Conservation (phyloP, 2,113 vertebrate genomes). For the Thryonomys swinderianus region DNA sequence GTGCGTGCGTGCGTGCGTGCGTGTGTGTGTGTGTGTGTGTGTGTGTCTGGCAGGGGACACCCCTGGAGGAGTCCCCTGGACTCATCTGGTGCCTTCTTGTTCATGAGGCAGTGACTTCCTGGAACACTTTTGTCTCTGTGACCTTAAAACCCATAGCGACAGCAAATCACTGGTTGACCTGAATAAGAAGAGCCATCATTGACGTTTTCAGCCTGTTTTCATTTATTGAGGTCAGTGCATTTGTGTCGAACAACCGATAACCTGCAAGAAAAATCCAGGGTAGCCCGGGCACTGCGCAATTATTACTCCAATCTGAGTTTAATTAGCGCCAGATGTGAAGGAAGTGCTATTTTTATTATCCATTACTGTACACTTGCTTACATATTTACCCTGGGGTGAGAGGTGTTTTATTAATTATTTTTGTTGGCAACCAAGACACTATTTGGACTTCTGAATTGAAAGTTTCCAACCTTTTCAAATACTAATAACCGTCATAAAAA, state of each 20-base stretch:
- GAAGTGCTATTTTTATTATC: conserved; percentile 85
- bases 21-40: too few relatives aligned
- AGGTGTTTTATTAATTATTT: conserved; percentile 80
- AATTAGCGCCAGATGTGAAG: conserved; percentile 87
- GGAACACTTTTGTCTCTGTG: conserved; percentile 36
- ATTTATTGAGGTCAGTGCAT: conserved; percentile 84
- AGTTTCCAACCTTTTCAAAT: conserved; percentile 57
- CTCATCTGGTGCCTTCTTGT: conserved; percentile 19
- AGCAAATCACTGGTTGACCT: conserved; percentile 84
- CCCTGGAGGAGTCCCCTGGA: background rate
- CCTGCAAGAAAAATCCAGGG: conserved; percentile 81
- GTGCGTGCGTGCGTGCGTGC: background rate
- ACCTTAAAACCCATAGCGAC: conserved; percentile 65
- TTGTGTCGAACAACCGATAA: conserved; percentile 83
- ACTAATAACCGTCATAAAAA: conserved; percentile 45
- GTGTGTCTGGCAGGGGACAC: background rate
- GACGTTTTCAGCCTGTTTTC: conserved; percentile 78
- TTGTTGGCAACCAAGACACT: conserved; percentile 68
- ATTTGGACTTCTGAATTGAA: conserved; percentile 71
- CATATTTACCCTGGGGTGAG: conserved; percentile 81
- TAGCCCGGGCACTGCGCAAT: conserved; percentile 87
- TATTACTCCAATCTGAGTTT: conserved; percentile 90
- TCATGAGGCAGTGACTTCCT: conserved; percentile 37
- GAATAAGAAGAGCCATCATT: conserved; percentile 77
- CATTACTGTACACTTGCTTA: conserved; percentile 82